Percentiles rank a stretch among this genome's conserved stretches.
phyloP scores from a whole-genome alignment of 2,888 invertebrate species.

The Charanyca ferruginea region DNA sequence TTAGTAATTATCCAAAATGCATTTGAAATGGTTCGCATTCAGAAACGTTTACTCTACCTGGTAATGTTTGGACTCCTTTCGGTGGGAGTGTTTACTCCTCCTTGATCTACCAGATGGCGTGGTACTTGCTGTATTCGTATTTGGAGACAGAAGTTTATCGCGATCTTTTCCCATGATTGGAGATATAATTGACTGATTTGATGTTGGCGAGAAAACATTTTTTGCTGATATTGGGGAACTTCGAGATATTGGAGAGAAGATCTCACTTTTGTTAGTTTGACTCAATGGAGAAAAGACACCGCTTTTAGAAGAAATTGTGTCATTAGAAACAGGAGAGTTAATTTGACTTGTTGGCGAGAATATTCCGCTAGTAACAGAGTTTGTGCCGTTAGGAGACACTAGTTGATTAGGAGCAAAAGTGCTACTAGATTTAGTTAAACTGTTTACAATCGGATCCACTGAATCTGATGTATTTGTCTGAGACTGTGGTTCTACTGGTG shows the following conservation, averaged over 20 bases:
- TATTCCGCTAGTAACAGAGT: slow-evolving; percentile 89
- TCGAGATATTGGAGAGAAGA: slow-evolving; percentile 87
- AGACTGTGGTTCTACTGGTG: slow-evolving; percentile 84
- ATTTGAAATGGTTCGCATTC: slow-evolving; percentile 52
- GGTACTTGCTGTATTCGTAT: slow-evolving; percentile 87
- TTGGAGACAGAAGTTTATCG: slow-evolving; percentile 86
- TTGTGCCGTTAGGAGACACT: slow-evolving; percentile 88
- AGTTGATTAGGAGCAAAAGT: slow-evolving; percentile 85
- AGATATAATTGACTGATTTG: slow-evolving; percentile 86
- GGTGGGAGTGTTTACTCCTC: slow-evolving; percentile 90
- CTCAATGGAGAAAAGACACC: slow-evolving; percentile 89
- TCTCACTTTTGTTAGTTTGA: slow-evolving; percentile 89
- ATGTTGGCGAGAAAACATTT: slow-evolving; percentile 87
- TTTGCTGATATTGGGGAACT: slow-evolving; percentile 88
- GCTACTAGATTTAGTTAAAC: slow-evolving; percentile 83
- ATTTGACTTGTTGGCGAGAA: slow-evolving; percentile 90
- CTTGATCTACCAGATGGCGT: slow-evolving; percentile 91
- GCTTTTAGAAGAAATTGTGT: slow-evolving; percentile 89
- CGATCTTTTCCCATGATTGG: slow-evolving; percentile 85
- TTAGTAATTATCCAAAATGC: slow-evolving; percentile 73
- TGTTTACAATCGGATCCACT: slow-evolving; percentile 83
- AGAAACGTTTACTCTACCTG: slow-evolving; percentile 86
- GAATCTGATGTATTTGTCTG: slow-evolving; percentile 85
- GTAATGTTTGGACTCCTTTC: slow-evolving; percentile 94
- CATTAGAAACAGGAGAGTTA: slow-evolving; percentile 89